Evolutionary conservation across 2,888 invertebrate species (phyloP), one percentile per base, ranked within the genome.

Genomic region (Noctua fimbriata): DNA sequence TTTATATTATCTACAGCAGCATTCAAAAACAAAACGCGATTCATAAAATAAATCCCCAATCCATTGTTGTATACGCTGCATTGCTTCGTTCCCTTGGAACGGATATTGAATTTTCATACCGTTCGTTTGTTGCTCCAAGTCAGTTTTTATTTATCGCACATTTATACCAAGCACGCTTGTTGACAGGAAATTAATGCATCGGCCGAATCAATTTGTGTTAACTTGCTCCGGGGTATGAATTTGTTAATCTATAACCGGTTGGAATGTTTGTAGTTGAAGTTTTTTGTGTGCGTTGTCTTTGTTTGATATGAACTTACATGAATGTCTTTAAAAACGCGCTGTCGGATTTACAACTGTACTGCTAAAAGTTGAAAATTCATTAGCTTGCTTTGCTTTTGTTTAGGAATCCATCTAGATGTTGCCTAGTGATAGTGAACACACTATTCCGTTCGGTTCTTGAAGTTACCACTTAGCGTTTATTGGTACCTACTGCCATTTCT

Each of bases 101-200:
- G 96, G 96, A 96, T 96, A 96, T 96, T 96, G 95, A 96, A 96
- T 96, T 96, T 96, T 95, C 95, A 95, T 96, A 94, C 92, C 92
- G 94, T 94, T 94, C 94, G 93, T 94, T 94, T 94, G 94, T 94
- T 94, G 93, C 92, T 93, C 91, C 92, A 92, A 93, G 86, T 90
- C 89, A 90, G 90, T 93, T 95, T 94, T 95, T 94, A 94, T 94
- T 94, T 95, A 94, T 94, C 92, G 93, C 89, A 90, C 92, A 91
- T 93, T 95, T 94, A 91, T 89, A 94, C 92, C 90, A 89, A 90
- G 92, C 88, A 90, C 92, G 92, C 92, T 92, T 92, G 92, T 92
- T 94, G 94, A 92, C 95, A 95, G 96, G 96, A 96, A 95, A 96
- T 96, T 96, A 96, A 95, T 95, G 94, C 94, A 94, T 92, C 92